Evolutionary conservation across 2,888 invertebrate genomes (phyloP), one percentile per base, ranked within the genome.

Genomic region (Tetanocera ferruginea): DNA sequence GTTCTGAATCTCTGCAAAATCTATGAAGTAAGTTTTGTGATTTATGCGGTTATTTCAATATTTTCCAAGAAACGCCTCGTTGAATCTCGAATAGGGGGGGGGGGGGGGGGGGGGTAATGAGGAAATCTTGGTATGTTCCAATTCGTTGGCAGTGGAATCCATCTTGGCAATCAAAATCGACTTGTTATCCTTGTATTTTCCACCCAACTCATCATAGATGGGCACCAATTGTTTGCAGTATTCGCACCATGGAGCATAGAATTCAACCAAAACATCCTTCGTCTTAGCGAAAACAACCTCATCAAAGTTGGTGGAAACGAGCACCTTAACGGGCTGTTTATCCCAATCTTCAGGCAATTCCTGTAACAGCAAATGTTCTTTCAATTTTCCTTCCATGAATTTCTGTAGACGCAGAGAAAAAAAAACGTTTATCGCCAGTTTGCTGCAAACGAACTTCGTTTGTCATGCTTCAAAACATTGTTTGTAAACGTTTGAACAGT

Each of bases 161-260:
- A 99, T 98, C 92, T 99, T 99, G 86, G 99, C 98, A 88, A 99
- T 95, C 72, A 99, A 93, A 80, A 99, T 92, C 82, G 94, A 93
- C 8, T 93, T 93, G 84, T 94, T 91, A 86, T 95, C 95, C 90
- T 95, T 94, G 92, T 94, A 99, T 90, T 98, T 96, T 89, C 98
- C 98, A 81, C 94, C 98, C 85, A 98, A 92, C 92, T 98, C 93
- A 83, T 99, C 98, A 92, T 97, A 99, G 90, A 98, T 98, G 34
- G 99, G 99, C 76, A 93, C 96, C 86, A 99, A 92, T 90, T 98
- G 97, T 89, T 99, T 98, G 94, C 99, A 99, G 90, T 99, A 99
- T 80, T 98, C 98, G 91, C 96, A 97, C 99, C 99, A 99, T 80
- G 99, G 98, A 75, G 98, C 98, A 91, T 98, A 99, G 92, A 99